Evolutionary conservation across 30 jellyfish, hydroid and myxozoan genomes (phyloP).

Genomic region (Aurelia sp.): DNA sequence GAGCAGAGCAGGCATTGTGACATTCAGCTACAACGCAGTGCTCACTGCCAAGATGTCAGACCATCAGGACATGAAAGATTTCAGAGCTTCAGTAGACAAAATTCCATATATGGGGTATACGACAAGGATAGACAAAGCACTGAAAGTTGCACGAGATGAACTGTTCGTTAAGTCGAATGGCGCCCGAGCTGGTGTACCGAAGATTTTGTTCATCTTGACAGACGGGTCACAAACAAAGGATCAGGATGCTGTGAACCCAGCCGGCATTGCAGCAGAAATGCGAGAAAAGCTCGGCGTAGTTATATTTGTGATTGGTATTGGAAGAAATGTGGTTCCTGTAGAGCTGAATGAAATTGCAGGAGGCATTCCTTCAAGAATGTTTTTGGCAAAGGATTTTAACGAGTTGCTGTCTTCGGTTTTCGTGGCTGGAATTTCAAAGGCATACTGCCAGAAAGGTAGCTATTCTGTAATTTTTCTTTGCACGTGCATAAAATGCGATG

Average conservation of each 20-base stretch:
- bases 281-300: constrained; percentile 49
- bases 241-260: constrained; percentile 81
- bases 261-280: constrained; percentile 54
- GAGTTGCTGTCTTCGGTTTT: constrained; percentile 59
- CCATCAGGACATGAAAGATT: constrained; percentile 10
- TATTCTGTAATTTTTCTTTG: no score
- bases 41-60: constrained; percentile 66
- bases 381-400: constrained; percentile 52
- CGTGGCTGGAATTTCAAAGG: constrained; percentile 34
- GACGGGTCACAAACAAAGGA: constrained; percentile 83
- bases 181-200: constrained; percentile 74
- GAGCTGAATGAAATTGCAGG: constrained; percentile 73
- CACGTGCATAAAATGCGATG: no score
- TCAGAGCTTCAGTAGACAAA: constrained; percentile 61
- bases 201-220: constrained; percentile 67
- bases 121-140: constrained; percentile 79
- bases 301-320: constrained; percentile 69
- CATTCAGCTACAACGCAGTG: constrained; percentile 74
- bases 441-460: constrained; percentile 42
- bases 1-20: constrained; percentile 66
- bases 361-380: constrained; percentile 27
- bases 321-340: constrained; percentile 23
- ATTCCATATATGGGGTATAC: constrained; percentile 72
- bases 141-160: constrained; percentile 59
- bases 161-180: constrained; percentile 63